Conservation (phyloP, 2,888 invertebrate genomes). For the Epinotia brunnichana region DNA sequence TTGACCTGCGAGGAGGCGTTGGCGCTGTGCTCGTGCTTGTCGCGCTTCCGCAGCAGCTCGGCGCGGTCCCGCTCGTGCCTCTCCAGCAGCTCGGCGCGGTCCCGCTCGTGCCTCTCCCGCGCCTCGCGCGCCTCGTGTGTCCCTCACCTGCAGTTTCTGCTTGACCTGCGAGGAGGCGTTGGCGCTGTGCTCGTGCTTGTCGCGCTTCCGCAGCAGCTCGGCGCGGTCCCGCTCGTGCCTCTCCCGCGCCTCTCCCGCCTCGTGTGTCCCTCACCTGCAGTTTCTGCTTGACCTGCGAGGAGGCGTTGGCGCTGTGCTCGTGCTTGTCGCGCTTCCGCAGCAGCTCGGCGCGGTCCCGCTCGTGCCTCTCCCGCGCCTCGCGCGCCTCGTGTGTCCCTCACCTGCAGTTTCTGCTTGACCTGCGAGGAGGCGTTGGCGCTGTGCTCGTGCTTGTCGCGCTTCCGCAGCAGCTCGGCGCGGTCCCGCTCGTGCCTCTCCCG, state of each 20-base stretch:
- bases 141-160: constrained; percentile 91
- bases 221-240: constrained; percentile 91
- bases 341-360: constrained; percentile 92
- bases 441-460: constrained; percentile 97
- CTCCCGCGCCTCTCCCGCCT: constrained; percentile 87
- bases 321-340: constrained; percentile 96
- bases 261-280: too few relatives aligned
- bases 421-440: constrained; percentile 98
- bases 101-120: constrained; percentile 88
- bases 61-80: constrained; percentile 91
- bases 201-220: constrained; percentile 95
- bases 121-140: constrained; percentile 89
- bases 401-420: constrained; percentile 97
- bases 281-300: constrained; percentile 97
- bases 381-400: too few relatives aligned
- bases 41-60: constrained; percentile 95
- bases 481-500: constrained; percentile 90
- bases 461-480: constrained; percentile 92
- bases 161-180: constrained; percentile 98
- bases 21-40: constrained; percentile 97
- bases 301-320: constrained; percentile 98
- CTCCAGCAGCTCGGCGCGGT: too few relatives aligned
- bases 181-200: constrained; percentile 97
- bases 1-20: constrained; percentile 98
- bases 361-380: constrained; percentile 86